Base-by-base conservation (phyloP, 2,113 vertebrate genomes). In the Sakesphorus luctuosus region DNA sequence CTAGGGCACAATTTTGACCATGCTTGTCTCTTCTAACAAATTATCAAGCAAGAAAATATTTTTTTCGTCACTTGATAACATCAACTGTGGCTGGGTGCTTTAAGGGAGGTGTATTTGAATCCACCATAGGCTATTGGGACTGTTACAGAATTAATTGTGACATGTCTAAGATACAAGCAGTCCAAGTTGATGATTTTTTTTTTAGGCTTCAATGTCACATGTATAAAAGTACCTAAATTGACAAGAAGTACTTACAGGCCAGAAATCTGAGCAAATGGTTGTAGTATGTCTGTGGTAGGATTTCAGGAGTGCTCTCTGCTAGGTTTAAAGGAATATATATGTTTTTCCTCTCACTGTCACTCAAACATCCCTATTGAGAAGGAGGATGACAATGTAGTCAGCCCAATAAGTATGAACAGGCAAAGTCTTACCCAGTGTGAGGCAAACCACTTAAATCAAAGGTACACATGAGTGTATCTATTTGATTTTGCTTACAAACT, bases 401-500 rank as follows among this genome's bases (percentile, higher is more conserved):
- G 46, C 18, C 49, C n/a, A 40, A 73, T 61, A 40, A 85, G 53
- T 87, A 44, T 85, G 66, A 91, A 76, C n/a, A 83, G 75, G 36
- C 49, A 49, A 21, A 40, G 9, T 56, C 28, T 85, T 66, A 73
- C 21, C 8, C 50, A 36, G 15, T 62, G 75, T 35, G 46, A 91
- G 46, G 25, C 62, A 88, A 91, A 93, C 73, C 40, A 74, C 71
- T 82, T 65, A 77, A 77, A 81, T 78, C 73, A 74, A 63, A 81
- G 38, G 17, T 52, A 52, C 28, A 91, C 36, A 12, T 65, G 33
- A 82, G 23, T 0, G 0, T 25, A 91, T 40, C 29, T 59, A 16
- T 88, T 95, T 88, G 87, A 46, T 94, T 85, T 85, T 80, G 46
- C 80, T 77, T 92, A 83, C 55, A 83, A 88, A 83, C 61, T 40